Base-by-base conservation (phyloP, 2,797 vertebrate genomes). In the Margarornis squamiger region DNA sequence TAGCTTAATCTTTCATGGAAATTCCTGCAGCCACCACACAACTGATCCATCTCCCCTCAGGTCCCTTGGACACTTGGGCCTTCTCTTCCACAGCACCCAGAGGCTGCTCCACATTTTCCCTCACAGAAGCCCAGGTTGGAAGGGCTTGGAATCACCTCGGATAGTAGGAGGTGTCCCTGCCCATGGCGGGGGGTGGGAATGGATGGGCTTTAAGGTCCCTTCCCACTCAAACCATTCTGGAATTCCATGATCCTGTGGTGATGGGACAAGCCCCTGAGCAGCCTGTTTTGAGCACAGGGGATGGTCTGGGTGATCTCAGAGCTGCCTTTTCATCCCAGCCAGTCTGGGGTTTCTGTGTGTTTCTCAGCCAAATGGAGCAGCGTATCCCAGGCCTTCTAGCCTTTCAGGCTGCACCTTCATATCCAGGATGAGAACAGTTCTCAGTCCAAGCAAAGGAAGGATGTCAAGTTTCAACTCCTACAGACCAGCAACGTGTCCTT, bases 241-340 rank as follows among this genome's bases (percentile, higher is more conserved):
- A 54, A 5, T 24, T 34, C 0, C 7, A 7, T 7, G 66, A 32
- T 13, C 3, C 38, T 29, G 2, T 2, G 38, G 26, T 1, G 15
- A 41, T 7, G 55, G 24, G 62, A 51, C 36, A 65, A 41, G 12
- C 1, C 71, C 66, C 72, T 29, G 62, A 92, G 59, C 17, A 21
- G 62, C 17, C 41, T 48, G 39, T 34, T 59, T 9, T 13, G 70
- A 41, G 6, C 45, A 7, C 0, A 1, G 14, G 17, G 7, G 17
- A 8, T 26, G 57, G 21, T 22, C 26, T 6, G 22, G 24, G 2
- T 0, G 34, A 24, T n/a, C 48, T 39, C 54, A 77, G 75, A 52
- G 66, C 9, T n/a, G 51, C 38, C n/a, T 20, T 14, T 17, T 21
- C 58, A 36, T 9, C 77, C 55, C 54, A 36, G 65, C 29, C 26